phyloP scores from a whole-genome alignment of 2,888 invertebrate genomes.

The Pseudolycoriella hygida region DNA sequence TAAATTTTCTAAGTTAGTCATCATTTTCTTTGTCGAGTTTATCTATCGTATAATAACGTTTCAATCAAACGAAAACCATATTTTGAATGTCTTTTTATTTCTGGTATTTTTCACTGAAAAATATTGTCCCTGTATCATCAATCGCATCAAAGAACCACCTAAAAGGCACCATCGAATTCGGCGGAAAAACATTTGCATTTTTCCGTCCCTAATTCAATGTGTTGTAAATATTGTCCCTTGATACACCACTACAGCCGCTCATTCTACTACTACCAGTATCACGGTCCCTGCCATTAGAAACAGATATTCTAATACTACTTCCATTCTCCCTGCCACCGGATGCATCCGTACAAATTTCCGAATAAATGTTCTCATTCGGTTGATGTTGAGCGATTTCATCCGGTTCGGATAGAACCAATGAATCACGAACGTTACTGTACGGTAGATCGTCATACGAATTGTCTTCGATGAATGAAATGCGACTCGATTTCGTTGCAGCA shows the following conservation, averaged over 20 bases:
- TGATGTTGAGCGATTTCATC: slow-evolving; percentile 16
- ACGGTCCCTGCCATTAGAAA: background rate
- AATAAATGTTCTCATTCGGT: slow-evolving; percentile 46
- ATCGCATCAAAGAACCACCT: too few relatives aligned
- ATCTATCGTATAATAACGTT: too few relatives aligned
- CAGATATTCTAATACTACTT: background rate
- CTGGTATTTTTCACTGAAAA: too few relatives aligned
- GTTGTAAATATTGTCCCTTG: slow-evolving; percentile 27
- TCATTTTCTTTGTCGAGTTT: too few relatives aligned
- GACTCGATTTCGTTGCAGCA: slow-evolving; percentile 5
- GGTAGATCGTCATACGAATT: slow-evolving; percentile 35
- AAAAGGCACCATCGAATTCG: too few relatives aligned
- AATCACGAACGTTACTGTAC: slow-evolving; percentile 52
- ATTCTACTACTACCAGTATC: background rate
- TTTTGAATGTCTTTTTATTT: too few relatives aligned
- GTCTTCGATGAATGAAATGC: slow-evolving; percentile 17
- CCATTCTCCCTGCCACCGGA: background rate
- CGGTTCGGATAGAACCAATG: slow-evolving; percentile 26
- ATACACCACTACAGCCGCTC: slow-evolving; percentile 8
- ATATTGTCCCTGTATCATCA: too few relatives aligned
- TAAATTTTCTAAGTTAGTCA: too few relatives aligned
- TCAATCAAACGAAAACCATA: too few relatives aligned
- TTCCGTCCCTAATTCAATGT: slow-evolving; percentile 22
- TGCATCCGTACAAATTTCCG: slow-evolving; percentile 39
- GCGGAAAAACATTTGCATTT: background rate